These are phyloP conservation scores for Balaeniceps rex DNA, from an alignment of 2,113 vertebrate species.

Conservation along the genomic window DNA sequence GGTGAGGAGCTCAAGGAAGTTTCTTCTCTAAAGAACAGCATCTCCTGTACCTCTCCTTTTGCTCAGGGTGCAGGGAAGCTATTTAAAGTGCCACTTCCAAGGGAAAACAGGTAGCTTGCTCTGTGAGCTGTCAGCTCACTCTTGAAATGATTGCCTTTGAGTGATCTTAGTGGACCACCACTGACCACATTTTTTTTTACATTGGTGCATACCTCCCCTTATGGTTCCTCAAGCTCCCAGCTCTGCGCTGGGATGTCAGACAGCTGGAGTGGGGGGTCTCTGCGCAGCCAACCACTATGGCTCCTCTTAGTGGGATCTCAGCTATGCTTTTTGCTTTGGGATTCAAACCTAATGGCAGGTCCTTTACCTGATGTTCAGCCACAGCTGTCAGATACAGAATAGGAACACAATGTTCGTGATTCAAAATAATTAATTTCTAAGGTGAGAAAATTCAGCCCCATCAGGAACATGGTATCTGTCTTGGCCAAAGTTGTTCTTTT, in stretches of 20 bases:
- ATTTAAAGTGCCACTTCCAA: background rate
- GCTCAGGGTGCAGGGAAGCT: background rate
- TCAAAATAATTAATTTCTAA: background rate
- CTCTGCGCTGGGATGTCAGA: background rate
- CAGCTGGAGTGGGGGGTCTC: background rate
- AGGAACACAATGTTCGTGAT: background rate
- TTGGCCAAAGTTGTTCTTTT: background rate
- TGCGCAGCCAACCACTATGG: background rate
- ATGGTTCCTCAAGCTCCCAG: background rate
- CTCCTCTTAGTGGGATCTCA: background rate
- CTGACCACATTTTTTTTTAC: background rate
- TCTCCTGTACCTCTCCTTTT: background rate
- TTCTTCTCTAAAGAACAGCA: background rate
- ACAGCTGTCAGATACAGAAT: background rate
- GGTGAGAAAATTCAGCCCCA: background rate
- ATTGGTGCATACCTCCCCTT: no score
- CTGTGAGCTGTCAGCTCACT: background rate
- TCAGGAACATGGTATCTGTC: background rate
- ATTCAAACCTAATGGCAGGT: background rate
- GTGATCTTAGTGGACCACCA: background rate
- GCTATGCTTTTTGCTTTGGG: background rate
- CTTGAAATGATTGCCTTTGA: background rate
- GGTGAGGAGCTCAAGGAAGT: background rate
- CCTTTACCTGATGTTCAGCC: background rate
- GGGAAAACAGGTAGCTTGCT: background rate